Base-by-base conservation (phyloP, 1,140 invertebrate species). In the Philopotamus ludificatus region DNA sequence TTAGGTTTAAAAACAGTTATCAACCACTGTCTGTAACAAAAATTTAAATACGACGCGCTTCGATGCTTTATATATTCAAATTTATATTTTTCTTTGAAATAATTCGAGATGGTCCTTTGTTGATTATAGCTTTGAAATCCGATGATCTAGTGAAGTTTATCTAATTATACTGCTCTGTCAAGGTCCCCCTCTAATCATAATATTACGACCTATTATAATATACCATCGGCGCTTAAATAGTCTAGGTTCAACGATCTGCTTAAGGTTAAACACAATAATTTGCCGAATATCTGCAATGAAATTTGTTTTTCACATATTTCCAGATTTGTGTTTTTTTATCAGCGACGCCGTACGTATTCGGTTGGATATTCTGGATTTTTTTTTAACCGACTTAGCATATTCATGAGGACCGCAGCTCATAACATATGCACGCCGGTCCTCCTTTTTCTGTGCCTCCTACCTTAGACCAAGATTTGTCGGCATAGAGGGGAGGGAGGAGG, bases 1-100 rank as follows among this genome's bases (percentile, higher is more conserved):
- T n/a, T n/a, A n/a, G n/a, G n/a, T n/a, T n/a, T n/a, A n/a, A n/a
- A n/a, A n/a, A n/a, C n/a, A n/a, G n/a, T n/a, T n/a, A n/a, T n/a
- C n/a, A n/a, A n/a, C n/a, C n/a, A n/a, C n/a, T n/a, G n/a, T 12
- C 28, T 34, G 28, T 34, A 4, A 34, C 12, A 34, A 34, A 34
- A 34, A 34, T 34, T 7, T 7, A 34, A 34, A 12, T 12, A 34
- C 12, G 4, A 12, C 4, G 12, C 28, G 28, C 12, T 12, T 34
- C 12, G 12, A 34, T 4, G 12, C 4, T 34, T 50, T 26, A 15
- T 4, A 7, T 34, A 34, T 7, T 12, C 28, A 34, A 15, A 50
- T 39, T 51, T 42, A 22, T 61, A 54, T 51, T 64, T 63, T 66
- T 66, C 64, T 61, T 26, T 66, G 64, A 66, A 66, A 57, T 57